Base-by-base conservation (phyloP, 1,140 invertebrate genomes). In the Mercenaria mercenaria region DNA sequence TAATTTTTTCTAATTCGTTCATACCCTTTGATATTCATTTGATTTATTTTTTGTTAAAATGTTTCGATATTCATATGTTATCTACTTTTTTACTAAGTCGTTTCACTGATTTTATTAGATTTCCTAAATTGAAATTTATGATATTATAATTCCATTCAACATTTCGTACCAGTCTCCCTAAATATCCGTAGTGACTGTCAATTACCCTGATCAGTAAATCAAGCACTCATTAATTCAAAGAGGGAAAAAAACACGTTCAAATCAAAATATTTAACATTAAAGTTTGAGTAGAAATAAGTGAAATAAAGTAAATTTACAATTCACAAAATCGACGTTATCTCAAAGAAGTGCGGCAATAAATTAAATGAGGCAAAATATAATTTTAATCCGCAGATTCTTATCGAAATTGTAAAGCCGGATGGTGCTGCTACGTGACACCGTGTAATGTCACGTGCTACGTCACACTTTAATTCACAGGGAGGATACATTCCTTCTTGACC, bases 301-400 rank as follows among this genome's bases (percentile, higher is more conserved):
- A 84, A 84, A 84, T 84, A 69, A 72, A 72, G 61, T 84, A 84
- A 84, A 84, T 84, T 72, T 52, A 50, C 72, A 67, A 72, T 67
- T 69, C 52, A 67, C 64, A 72, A 50, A 23, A 23, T 23, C 20
- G 82, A 52, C 67, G 15, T 84, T 84, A 84, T 84, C 82, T 47
- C 41, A 72, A 84, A 84, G 67, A 72, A 84, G 18, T 10, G 20
- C n/a, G 47, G 61, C 82, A 34, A 84, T 84, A 84, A 84, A 84
- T 52, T 64, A 84, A 84, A 84, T 84, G 82, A 84, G 82, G 52
- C 82, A 72, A 43, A 84, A 43, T 72, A 69, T 50, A 37, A 72
- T 81, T 72, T 84, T 84, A 59, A 84, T 84, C 61, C 64, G 47
- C 47, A 69, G 67, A 72, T 84, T 64, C 47, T 23, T 84, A 84